phyloP scores from a whole-genome alignment of 2,113 vertebrate genomes.

The Spizaetus ornatus region DNA sequence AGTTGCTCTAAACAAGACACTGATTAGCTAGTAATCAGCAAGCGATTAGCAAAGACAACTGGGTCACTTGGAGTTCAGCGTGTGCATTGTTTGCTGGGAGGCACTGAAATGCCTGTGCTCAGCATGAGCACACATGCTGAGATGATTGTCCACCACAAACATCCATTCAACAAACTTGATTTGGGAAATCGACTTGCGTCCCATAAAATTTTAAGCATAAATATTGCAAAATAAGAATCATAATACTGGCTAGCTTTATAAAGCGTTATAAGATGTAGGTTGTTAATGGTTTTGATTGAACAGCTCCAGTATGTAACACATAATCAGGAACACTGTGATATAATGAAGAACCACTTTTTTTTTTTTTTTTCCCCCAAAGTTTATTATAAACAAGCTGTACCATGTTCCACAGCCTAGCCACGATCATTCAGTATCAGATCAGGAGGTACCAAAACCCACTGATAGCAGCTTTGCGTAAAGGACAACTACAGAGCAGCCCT shows the following conservation, averaged over 20 bases:
- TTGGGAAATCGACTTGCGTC: background rate
- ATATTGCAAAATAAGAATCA: background rate
- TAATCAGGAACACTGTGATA: background rate
- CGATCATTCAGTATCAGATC: background rate
- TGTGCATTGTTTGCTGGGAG: slow-evolving; percentile 48
- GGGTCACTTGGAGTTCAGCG: slow-evolving; percentile 73
- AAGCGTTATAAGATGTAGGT: background rate
- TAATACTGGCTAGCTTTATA: background rate
- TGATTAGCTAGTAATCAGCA: slow-evolving; percentile 78
- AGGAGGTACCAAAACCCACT: background rate
- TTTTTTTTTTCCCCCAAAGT: background rate
- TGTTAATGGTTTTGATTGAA: background rate
- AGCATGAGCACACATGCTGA: background rate
- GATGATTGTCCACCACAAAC: background rate
- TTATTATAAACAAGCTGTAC: background rate
- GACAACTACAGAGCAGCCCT: background rate
- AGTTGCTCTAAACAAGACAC: slow-evolving; percentile 68
- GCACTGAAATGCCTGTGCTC: slow-evolving; percentile 15
- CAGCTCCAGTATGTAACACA: background rate
- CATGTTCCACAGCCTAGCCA: background rate
- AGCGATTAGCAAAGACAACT: slow-evolving; percentile 71
- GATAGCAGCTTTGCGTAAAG: background rate
- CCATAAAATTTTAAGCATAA: background rate
- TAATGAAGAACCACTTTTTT: background rate
- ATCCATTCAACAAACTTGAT: background rate